Percentiles rank a stretch among this genome's conserved stretches.
Evolutionary conservation across 2,888 invertebrate genomes (phyloP).

Genomic region (Oscheius onirici): DNA sequence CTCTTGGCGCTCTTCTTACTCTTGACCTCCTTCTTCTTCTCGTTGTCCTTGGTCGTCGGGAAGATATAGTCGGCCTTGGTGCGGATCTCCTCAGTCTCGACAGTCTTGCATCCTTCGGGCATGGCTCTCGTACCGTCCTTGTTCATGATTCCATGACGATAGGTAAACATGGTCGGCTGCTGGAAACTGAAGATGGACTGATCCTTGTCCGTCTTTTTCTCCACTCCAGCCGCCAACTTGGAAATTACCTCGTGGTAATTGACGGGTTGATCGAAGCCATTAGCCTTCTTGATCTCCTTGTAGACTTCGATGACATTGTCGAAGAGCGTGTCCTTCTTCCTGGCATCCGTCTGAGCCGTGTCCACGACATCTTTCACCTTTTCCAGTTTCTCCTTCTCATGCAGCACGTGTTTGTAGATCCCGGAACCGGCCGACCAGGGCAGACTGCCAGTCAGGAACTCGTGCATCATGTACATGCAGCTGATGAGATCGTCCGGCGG

Average conservation of each 20-base stretch:
- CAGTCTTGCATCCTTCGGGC: not conserved
- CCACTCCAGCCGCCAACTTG: not conserved
- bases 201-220: not conserved
- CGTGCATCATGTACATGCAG: conserved; percentile 6
- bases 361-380: not conserved
- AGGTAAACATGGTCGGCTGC: not conserved
- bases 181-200: not conserved
- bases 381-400: not conserved
- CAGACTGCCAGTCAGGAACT: not conserved
- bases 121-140: not conserved
- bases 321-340: not conserved
- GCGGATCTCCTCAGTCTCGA: not conserved
- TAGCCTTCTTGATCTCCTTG: not conserved
- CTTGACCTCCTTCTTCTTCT: no score
- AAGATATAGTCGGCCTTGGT: not conserved
- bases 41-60: not conserved
- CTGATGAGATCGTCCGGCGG: not conserved
- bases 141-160: not conserved
- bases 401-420: not conserved
- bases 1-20: no score
- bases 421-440: not conserved
- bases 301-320: not conserved
- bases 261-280: not conserved
- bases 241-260: not conserved
- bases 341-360: not conserved